phyloP scores from a whole-genome alignment of 2,797 vertebrate species.

The Eulemur mongoz region DNA sequence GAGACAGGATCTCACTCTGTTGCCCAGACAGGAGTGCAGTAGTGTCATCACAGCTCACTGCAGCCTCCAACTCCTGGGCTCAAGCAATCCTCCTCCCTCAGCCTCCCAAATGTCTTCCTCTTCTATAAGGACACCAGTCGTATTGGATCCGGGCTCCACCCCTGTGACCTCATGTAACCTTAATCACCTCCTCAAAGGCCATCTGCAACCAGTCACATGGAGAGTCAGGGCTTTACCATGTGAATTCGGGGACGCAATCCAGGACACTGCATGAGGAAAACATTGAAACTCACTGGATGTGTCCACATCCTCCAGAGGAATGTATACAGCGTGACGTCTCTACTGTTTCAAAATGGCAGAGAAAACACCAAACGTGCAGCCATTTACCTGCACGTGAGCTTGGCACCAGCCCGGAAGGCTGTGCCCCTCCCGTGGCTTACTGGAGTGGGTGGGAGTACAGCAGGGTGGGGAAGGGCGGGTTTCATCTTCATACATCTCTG shows the following conservation, averaged over 20 bases:
- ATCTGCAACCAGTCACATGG: fast-evolving
- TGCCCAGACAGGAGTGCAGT: not conserved
- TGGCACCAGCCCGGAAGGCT: fast-evolving
- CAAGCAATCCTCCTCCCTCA: not conserved
- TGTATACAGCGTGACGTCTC: not conserved
- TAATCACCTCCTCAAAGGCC: too few relatives aligned
- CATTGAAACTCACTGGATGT: not conserved
- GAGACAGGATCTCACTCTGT: not conserved
- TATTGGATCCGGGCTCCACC: fast-evolving
- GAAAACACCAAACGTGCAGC: not conserved
- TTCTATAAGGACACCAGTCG: not conserved
- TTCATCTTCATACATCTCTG: not conserved
- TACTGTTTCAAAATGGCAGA: not conserved
- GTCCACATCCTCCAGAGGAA: not conserved
- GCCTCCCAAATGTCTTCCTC: not conserved
- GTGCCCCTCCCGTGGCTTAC: fast-evolving
- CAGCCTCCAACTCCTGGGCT: not conserved
- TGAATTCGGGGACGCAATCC: fast-evolving
- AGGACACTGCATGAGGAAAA: fast-evolving
- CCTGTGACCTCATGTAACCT: not conserved
- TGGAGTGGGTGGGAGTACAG: not conserved
- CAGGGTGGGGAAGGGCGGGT: fast-evolving
- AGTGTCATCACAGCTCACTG: not conserved
- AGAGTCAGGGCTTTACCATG: fast-evolving
- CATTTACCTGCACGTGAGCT: fast-evolving